Evolutionary conservation across 2,888 invertebrate genomes (phyloP), one percentile per base, ranked within the genome.

Genomic region (Chrysomela aeneicollis): DNA sequence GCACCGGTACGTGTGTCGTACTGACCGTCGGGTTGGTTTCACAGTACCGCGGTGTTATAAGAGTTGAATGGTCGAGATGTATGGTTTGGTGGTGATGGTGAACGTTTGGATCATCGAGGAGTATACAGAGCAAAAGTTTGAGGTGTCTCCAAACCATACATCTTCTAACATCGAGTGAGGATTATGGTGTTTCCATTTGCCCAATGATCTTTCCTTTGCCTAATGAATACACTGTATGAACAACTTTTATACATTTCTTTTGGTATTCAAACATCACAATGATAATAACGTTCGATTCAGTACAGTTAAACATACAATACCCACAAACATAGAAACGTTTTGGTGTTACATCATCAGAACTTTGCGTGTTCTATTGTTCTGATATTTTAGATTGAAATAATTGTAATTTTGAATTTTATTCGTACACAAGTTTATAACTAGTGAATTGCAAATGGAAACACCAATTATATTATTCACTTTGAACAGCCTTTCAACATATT

Each of bases 1-100:
- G 17, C 46, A 30, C 18, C 21, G 15, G 26, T 47, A 57, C 18
- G 2, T 17, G 2, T 17, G 19, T 18, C 12, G 37, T 57, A 57
- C 57, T 57, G 57, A 57, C 57, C 57, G 46, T 57, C 12, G 9
- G n/a, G 37, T 26, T 46, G 12, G 42, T 26, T 15, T 46, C 57
- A 18, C 22, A 57, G 26, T 57, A 18, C 15, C 42, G 42, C 12
- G n/a, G 42, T 2, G 42, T 42, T 42, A 42, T 42, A 42, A 42
- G 4, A 42, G 15, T n/a, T 15, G 1, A 15, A 42, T 42, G 15
- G 15, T 8, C 15, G 35, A 42, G 42, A 26, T 9, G 26, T 57
- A 57, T 30, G 57, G 47, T 57, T 46, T 30, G 57, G 18, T 18
- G 42, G 22, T n/a, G 6, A 26, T 26, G 3, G 26, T 26, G 26